Evolutionary conservation across 2,797 vertebrate genomes (phyloP), one percentile per base, ranked within the genome.

Genomic region (Phalloptychus januarius): DNA sequence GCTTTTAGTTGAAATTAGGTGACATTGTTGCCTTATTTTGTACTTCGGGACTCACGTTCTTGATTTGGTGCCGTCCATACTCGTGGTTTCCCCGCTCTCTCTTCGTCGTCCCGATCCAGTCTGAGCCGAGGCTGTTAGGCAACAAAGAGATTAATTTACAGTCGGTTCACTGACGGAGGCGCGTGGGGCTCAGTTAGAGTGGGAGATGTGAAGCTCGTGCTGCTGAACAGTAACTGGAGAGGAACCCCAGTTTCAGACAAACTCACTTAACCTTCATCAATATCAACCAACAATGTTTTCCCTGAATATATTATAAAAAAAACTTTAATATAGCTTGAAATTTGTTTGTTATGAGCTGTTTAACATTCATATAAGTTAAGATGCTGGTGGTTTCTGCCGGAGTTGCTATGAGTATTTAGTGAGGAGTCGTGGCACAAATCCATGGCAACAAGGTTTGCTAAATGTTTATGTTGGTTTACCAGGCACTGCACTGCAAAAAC

Each of bases 61-160:
- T 79, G 70, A 13, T 58, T 42, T 4, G 25, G 33, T 56, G 36
- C 20, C 72, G 15, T 70, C 38, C 16, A 2, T 74, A 70, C 85
- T 28, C 67, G 81, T 50, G 78, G 50, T 69, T 63, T 75, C 76
- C 45, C 54, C 74, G 52, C 28, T 78, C 79, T 83, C 28, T 78
- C 79, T 83, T 79, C 84, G 83, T 87, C 85, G 87, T 86, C 44
- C 67, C 1, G 31, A 78, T 83, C 78, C 36, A 65, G 20, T 84
- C 85, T 52, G 81, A 73, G 74, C 73, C 20, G 2, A 12, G 78
- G 76, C 84, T 85, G 85, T 90, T 83, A 85, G 88, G 89, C 91
- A 91, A 94, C 91, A 94, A 92, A 91, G 92, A 91, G 85, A 89
- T 87, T 79, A 79, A 92, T 91, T 90, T 90, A 87, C 91, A 85